Conservation (phyloP, 2,797 vertebrate species). For the Falco biarmicus region DNA sequence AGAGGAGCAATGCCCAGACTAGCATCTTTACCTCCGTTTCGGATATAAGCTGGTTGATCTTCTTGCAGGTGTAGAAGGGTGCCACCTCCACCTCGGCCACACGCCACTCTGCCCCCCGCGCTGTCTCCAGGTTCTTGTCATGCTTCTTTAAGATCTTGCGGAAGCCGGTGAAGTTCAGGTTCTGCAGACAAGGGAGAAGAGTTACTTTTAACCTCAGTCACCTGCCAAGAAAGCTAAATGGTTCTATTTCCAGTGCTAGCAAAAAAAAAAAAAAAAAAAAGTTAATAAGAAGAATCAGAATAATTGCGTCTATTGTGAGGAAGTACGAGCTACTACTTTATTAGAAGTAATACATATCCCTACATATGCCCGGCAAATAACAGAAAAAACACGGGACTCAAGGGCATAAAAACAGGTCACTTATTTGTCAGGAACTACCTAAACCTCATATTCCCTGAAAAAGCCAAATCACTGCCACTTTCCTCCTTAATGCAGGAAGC, state of each 20-base stretch:
- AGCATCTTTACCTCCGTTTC: constrained; percentile 90
- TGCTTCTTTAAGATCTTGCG: constrained; percentile 99
- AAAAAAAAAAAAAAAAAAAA: not conserved
- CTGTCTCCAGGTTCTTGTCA: constrained; percentile 98
- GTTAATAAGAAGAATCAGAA: not conserved
- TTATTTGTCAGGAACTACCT: not conserved
- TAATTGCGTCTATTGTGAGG: not conserved
- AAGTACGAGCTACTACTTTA: not conserved
- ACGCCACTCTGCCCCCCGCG: constrained; percentile 93
- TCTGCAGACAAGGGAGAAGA: constrained; percentile 76
- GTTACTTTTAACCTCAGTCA: not conserved
- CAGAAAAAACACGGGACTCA: not conserved
- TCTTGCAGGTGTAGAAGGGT: constrained; percentile 98
- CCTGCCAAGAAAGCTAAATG: not conserved
- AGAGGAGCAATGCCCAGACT: not conserved
- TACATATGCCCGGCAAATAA: not conserved
- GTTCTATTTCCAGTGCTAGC: not conserved
- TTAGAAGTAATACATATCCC: not conserved
- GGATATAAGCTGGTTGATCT: constrained; percentile 97
- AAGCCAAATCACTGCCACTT: not conserved
- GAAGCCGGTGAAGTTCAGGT: constrained; percentile 99
- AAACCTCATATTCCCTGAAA: not conserved
- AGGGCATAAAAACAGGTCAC: not conserved
- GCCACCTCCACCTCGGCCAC: constrained; percentile 96
- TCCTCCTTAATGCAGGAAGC: not conserved